phyloP scores from a whole-genome alignment of 2,113 vertebrate species.

The Peromyscus maniculatus region DNA sequence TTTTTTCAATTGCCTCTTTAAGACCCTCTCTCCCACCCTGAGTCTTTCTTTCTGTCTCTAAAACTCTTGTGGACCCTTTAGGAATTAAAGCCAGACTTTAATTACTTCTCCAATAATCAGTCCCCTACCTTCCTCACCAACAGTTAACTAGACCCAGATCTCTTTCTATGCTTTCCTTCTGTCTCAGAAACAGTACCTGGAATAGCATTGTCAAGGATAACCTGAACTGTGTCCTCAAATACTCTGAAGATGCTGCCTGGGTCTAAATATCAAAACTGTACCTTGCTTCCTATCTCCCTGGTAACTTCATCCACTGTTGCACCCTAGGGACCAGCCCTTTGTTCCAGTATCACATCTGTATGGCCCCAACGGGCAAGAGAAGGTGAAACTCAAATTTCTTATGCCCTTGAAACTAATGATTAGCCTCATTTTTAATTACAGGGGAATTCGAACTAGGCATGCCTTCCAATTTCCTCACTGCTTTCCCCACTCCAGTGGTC shows the following conservation, averaged over 20 bases:
- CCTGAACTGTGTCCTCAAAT: background rate
- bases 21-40: background rate
- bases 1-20: background rate
- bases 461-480: constrained; percentile 53
- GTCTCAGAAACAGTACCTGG: background rate
- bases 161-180: background rate
- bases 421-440: constrained; percentile 77
- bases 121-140: background rate
- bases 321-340: constrained; percentile 53
- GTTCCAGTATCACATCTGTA: constrained; percentile 10
- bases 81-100: background rate
- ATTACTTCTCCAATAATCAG: background rate
- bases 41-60: background rate
- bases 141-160: background rate
- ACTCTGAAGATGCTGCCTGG: background rate
- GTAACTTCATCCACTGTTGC: constrained; percentile 29
- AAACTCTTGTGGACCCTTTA: background rate
- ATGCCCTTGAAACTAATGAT: constrained; percentile 66
- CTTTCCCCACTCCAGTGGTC: constrained; percentile 46
- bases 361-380: constrained; percentile 54
- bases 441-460: constrained; percentile 26
- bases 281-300: constrained; percentile 45
- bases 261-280: background rate
- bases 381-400: constrained; percentile 68
- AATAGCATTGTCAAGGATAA: background rate